phyloP scores from a whole-genome alignment of 2,113 vertebrate genomes.

The Catharus bicknelli region DNA sequence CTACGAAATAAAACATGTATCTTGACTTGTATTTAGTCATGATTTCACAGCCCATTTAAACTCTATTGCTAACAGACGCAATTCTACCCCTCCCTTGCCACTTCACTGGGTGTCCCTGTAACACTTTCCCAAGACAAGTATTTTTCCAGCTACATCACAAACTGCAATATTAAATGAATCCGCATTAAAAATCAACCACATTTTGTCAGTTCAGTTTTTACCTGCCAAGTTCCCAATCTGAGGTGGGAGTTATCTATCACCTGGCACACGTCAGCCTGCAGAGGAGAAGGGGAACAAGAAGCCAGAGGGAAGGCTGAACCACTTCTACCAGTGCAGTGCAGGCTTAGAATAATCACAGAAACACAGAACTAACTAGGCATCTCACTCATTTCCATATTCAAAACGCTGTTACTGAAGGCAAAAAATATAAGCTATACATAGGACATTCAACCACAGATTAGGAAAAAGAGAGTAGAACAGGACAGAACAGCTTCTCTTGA shows the following conservation, averaged over 20 bases:
- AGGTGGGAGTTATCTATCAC: neutral
- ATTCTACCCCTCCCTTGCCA: neutral
- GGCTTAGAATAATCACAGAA: neutral
- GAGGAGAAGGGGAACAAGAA: neutral
- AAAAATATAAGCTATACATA: neutral
- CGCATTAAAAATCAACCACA: neutral
- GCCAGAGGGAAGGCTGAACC: neutral
- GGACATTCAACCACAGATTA: neutral
- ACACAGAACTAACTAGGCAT: neutral
- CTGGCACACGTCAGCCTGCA: neutral
- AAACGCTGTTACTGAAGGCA: accelerated
- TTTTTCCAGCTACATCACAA: neutral
- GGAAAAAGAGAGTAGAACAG: neutral
- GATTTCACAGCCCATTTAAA: slow-evolving; percentile 50
- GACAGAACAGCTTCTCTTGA: neutral
- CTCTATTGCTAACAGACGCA: neutral
- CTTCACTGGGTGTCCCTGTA: neutral
- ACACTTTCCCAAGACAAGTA: neutral
- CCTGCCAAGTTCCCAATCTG: accelerated
- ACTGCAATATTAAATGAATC: neutral
- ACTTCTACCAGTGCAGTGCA: neutral
- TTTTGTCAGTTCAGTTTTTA: neutral
- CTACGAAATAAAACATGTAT: slow-evolving; percentile 9
- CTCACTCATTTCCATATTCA: neutral
- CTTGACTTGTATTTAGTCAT: slow-evolving; percentile 33